These are phyloP conservation scores for Hyperopisus bebe DNA, from an alignment of 2,113 vertebrate species.

Conservation along the genomic window DNA sequence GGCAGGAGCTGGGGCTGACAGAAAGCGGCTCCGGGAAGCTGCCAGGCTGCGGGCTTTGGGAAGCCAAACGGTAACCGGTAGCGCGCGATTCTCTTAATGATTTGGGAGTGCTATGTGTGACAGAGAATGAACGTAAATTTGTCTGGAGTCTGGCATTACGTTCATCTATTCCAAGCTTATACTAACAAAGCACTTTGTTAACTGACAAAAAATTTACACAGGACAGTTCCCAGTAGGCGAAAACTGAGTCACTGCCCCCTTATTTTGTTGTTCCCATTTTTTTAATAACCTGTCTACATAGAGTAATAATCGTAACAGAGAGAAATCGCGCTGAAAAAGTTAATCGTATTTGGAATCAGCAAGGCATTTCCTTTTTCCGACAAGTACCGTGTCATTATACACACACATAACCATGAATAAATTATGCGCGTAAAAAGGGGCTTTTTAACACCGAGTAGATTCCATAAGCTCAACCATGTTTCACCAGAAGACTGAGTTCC, in stretches of 20 bases:
- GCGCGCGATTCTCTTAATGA: neutral
- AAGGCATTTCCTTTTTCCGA: neutral
- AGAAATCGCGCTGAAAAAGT: neutral
- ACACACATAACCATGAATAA: slow-evolving; percentile 4
- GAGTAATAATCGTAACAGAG: neutral
- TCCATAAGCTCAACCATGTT: neutral
- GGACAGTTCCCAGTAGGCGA: neutral
- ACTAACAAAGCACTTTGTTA: neutral
- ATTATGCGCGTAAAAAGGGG: neutral
- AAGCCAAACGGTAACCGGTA: neutral
- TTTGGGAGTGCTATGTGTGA: neutral
- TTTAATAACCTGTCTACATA: neutral
- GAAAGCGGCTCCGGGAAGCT: neutral
- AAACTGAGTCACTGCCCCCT: neutral
- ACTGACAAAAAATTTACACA: neutral
- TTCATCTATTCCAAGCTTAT: neutral
- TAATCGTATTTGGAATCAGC: neutral
- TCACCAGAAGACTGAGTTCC: neutral
- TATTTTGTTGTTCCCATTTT: neutral
- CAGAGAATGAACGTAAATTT: neutral
- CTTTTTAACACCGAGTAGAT: neutral
- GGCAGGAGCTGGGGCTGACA: neutral
- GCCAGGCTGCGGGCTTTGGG: neutral
- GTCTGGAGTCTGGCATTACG: neutral
- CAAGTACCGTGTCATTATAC: neutral